These are phyloP conservation scores for Ursus arctos DNA, from an alignment of 2,113 vertebrate genomes.

Conservation along the genomic window DNA sequence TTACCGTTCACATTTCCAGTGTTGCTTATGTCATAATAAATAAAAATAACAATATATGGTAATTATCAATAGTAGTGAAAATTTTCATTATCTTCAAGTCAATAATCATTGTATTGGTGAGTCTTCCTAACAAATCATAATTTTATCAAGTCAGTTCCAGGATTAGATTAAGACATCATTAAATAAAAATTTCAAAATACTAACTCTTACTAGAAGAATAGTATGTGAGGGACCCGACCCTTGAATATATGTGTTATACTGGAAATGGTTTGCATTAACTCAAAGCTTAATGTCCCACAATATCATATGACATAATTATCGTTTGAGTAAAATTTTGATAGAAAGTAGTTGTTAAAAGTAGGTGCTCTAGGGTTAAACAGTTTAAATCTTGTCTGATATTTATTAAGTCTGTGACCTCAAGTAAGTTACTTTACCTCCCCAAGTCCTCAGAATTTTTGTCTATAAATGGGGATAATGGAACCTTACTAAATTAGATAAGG, in stretches of 20 bases:
- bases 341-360: not conserved
- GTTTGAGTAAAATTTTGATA: not conserved
- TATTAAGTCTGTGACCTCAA: not conserved
- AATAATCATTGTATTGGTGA: not conserved
- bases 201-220: not conserved
- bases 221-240: not conserved
- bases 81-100: not conserved
- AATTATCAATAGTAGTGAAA: conserved; percentile 24
- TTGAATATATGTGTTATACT: not conserved
- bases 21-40: not conserved
- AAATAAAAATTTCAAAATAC: not conserved
- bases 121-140: not conserved
- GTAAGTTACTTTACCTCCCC: not conserved
- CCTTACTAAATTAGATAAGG: not conserved
- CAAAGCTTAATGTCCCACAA: not conserved
- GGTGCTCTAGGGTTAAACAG: not conserved
- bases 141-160: not conserved
- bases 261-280: not conserved
- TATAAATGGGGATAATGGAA: not conserved
- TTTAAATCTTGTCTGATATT: not conserved
- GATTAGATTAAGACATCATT: not conserved
- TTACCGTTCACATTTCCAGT: not conserved
- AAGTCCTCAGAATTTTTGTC: not conserved
- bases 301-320: not conserved
- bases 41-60: not conserved